Evolutionary conservation across 2,888 invertebrate species (phyloP), one percentile per base, ranked within the genome.

Genomic region (Mechanitis mazaeus): DNA sequence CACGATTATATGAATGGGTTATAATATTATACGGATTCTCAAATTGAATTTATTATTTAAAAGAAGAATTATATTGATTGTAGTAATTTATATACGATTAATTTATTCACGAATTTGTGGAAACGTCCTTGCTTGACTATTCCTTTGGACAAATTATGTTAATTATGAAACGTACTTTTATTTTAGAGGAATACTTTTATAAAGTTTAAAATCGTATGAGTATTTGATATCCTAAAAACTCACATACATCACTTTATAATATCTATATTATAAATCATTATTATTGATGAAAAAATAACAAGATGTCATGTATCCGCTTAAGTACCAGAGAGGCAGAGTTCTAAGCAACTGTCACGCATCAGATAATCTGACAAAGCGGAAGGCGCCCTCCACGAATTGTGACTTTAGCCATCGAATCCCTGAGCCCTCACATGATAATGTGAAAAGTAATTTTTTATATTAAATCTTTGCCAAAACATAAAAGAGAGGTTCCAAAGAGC

Each of bases 371-470:
- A 71, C 68, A 74, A 75, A 76, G 80, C 76, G 80, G 75, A 75
- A 80, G 80, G 76, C 76, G 70, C 80, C 77, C 81, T 76, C 75
- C 73, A 71, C 74, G 76, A 73, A 77, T 79, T 77, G 79, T 74
- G 77, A 79, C 76, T 79, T 71, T 31, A 68, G 69, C 71, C 71
- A 75, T 72, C 73, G 75, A 75, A 81, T 81, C 81, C 80, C 81
- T 68, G 63, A 67, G 67, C 75, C 73, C 68, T 82, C 83, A 83
- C 83, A 87, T 81, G 85, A 84, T 87, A 85, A 87, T 85, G 81
- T 75, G 73, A 78, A 87, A 87, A 85, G 85, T 88, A 88, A 88
- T 90, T 89, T 69, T 86, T 85, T 85, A 82, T 87, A 87, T 87
- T 87, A 87, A 89, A 88, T 83, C 84, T 82, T 81, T 84, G 78